Conservation (phyloP, 2,113 vertebrate genomes). For the Mugil cephalus region DNA sequence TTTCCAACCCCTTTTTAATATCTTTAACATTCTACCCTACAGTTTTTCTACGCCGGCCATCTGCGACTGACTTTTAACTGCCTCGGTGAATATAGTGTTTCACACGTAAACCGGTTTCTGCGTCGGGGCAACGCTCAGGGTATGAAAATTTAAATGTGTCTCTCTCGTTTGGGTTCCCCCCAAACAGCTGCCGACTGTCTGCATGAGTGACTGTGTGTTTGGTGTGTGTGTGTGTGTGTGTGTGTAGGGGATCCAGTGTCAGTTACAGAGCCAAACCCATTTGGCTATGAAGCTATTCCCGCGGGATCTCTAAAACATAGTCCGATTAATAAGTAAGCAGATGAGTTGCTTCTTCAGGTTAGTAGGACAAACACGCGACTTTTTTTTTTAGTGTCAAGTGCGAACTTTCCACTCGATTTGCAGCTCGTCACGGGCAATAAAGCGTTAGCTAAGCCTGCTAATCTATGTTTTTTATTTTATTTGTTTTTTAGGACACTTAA, state of each 20-base stretch:
- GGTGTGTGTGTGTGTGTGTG: slow-evolving; percentile 30
- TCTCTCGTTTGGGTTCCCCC: slow-evolving; percentile 48
- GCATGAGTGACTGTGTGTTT: slow-evolving; percentile 28
- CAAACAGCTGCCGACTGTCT: slow-evolving; percentile 73
- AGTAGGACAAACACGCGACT: slow-evolving; percentile 54
- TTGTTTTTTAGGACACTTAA: no score
- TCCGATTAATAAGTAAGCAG: slow-evolving; percentile 74
- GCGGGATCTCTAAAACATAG: slow-evolving; percentile 53
- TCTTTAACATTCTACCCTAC: background rate
- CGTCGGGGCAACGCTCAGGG: slow-evolving; percentile 45
- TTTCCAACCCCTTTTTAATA: slow-evolving; percentile 8
- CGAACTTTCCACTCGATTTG: background rate
- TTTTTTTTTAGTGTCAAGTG: slow-evolving; percentile 36
- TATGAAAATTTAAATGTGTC: slow-evolving; percentile 68
- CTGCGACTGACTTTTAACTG: slow-evolving; percentile 16
- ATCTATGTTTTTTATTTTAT: background rate
- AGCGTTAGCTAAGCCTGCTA: background rate
- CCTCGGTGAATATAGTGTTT: slow-evolving; percentile 31
- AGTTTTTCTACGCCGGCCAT: background rate
- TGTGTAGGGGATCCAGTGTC: slow-evolving; percentile 64
- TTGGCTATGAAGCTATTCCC: slow-evolving; percentile 65
- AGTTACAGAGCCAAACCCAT: slow-evolving; percentile 58
- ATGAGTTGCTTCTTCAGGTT: slow-evolving; percentile 59
- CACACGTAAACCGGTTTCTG: slow-evolving; percentile 37
- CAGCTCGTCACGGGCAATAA: background rate